Percentiles rank a stretch among this genome's conserved stretches.
Evolutionary conservation across 2,113 vertebrate genomes (phyloP).

Genomic region (Suricata suricatta): DNA sequence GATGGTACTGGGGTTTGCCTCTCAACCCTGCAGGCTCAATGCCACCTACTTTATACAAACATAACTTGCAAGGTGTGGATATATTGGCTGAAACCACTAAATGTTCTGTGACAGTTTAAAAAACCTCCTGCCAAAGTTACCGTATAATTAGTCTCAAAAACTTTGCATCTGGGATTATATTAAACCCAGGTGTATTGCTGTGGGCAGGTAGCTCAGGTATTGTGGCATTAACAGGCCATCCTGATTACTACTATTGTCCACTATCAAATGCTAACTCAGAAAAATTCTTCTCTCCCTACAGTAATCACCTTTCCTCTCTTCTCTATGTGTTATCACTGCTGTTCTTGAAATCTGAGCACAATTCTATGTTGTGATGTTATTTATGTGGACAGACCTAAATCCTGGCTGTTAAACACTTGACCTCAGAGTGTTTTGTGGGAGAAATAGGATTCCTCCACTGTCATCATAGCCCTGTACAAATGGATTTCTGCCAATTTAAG

Average conservation of each 20-base stretch:
- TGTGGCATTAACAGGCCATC: not conserved
- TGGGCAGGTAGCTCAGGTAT: not conserved
- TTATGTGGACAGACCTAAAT: not conserved
- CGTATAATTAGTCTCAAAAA: not conserved
- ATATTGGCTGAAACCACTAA: conserved; percentile 21
- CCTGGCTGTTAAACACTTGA: not conserved
- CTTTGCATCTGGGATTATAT: not conserved
- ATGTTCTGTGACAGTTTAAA: not conserved
- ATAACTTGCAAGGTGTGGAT: not conserved
- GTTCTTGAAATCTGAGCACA: not conserved
- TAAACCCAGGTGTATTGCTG: not conserved
- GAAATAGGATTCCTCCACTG: not conserved
- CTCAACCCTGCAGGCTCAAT: not conserved
- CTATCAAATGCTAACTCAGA: not conserved
- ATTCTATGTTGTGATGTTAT: not conserved
- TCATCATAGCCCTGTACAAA: not conserved
- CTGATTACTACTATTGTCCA: not conserved
- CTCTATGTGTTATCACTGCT: not conserved
- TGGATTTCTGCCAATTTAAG: not conserved
- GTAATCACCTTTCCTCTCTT: not conserved
- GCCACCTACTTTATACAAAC: not conserved
- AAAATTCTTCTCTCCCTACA: not conserved
- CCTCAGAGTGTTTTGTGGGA: not conserved
- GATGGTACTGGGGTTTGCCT: not conserved
- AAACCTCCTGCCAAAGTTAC: not conserved